These are phyloP conservation scores for Casuarius casuarius DNA, from an alignment of 2,113 vertebrate species.

Conservation along the genomic window DNA sequence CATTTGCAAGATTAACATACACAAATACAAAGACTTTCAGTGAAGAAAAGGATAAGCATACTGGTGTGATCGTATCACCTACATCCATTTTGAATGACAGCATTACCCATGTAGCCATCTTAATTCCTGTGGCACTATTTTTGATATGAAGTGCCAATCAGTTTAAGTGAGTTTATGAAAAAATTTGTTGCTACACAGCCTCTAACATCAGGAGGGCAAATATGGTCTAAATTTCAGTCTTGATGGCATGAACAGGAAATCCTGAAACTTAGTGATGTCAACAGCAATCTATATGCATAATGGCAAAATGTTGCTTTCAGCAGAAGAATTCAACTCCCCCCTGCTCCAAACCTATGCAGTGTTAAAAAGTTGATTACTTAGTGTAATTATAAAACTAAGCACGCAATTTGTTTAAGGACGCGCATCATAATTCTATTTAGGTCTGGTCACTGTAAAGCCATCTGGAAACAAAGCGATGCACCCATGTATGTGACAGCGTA, in stretches of 20 bases:
- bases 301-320: neutral
- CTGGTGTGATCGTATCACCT: neutral
- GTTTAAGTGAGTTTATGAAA: neutral
- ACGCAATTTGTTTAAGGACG: neutral
- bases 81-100: neutral
- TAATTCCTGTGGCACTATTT: neutral
- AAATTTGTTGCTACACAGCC: neutral
- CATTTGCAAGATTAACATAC: neutral
- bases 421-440: neutral
- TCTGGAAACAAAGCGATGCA: neutral
- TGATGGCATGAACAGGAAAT: neutral
- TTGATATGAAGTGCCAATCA: neutral
- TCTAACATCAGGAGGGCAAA: accelerated
- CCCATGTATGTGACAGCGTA: neutral
- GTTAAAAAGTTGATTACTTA: neutral
- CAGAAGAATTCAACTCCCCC: neutral
- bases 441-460: neutral
- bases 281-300: neutral
- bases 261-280: neutral
- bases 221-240: neutral
- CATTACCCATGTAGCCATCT: neutral
- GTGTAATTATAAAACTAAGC: neutral
- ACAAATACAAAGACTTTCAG: neutral
- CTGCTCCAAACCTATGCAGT: accelerated
- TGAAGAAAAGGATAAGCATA: neutral